Percentiles rank a stretch among this genome's conserved stretches.
These are phyloP conservation scores for Parapristionchus giblindavisi DNA, from an alignment of 2,888 invertebrate genomes.

Conservation along the genomic window DNA sequence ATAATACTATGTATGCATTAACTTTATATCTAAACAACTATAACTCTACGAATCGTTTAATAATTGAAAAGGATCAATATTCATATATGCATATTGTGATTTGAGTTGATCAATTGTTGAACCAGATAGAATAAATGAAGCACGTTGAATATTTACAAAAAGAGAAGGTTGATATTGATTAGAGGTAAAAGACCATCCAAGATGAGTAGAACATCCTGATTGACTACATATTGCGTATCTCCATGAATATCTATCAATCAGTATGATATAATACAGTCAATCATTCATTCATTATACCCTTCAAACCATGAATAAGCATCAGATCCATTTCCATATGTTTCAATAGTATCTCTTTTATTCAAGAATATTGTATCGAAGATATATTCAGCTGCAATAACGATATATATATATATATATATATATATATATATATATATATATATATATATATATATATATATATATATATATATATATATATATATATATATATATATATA, in stretches of 20 bases:
- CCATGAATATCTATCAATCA: constrained; percentile 9
- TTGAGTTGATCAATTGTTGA: too few relatives aligned
- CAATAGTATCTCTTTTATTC: constrained; percentile 10
- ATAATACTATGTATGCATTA: too few relatives aligned
- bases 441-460: too few relatives aligned
- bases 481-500: too few relatives aligned
- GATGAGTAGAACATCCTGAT: constrained; percentile 6
- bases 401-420: constrained; percentile 17
- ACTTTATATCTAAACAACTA: too few relatives aligned
- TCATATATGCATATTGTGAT: too few relatives aligned
- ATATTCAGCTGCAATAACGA: background rate
- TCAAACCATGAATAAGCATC: constrained; percentile 8
- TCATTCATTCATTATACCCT: background rate
- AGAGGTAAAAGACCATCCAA: constrained; percentile 23
- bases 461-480: too few relatives aligned
- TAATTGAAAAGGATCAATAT: too few relatives aligned
- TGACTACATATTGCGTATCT: background rate
- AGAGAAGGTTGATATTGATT: constrained; percentile 8
- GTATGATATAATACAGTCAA: background rate
- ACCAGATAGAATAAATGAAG: too few relatives aligned
- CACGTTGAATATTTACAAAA: too few relatives aligned
- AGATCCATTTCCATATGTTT: background rate
- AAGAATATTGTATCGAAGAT: constrained; percentile 9
- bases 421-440: too few relatives aligned
- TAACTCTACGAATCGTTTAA: too few relatives aligned